Base-by-base conservation (phyloP, 2,888 invertebrate species). In the Lomographa bimaculata region DNA sequence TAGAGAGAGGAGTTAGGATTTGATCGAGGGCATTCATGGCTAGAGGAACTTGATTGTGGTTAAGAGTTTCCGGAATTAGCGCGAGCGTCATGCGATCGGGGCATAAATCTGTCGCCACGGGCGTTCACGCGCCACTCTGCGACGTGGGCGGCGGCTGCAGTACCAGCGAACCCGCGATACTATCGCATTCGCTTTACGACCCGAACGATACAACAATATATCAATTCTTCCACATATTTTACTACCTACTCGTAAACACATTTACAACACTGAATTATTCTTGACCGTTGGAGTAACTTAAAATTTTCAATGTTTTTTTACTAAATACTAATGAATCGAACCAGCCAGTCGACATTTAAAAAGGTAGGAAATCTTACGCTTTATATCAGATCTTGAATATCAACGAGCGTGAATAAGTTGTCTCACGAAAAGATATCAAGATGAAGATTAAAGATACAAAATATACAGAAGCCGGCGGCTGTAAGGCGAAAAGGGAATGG, bases 91-190 rank as follows among this genome's bases (percentile, higher is more conserved):
- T 77, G 78, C 75, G 64, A 84, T 78, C 67, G 55, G 46, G 58
- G 48, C 73, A 80, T 85, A 81, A 83, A 85, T 82, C 75, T 74
- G 71, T 78, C 78, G 65, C 60, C 68, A 57, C 60, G 55, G 54
- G 44, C 56, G 52, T 53, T 53, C 47, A 47, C 53, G 56, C 59
- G 54, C 56, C 49, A 45, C 51, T 40, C 37, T 41, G 42, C 57
- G 42, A 57, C 47, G 70, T 63, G 59, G 67, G 65, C 57, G 69
- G 61, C 45, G 42, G 44, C 50, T 65, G 63, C 62, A 62, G 48
- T 56, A 50, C 49, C 49, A 34, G 44, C 49, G 28, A 54, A 51
- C 39, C 54, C 46, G 42, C 49, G 51, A 60, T 64, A 54, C 50
- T 41, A 66, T 65, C 63, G 58, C 63, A 52, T 63, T 62, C 54